Evolutionary conservation across 2,113 vertebrate genomes (phyloP), one percentile per base, ranked within the genome.

Genomic region (Vanacampus margaritifer): DNA sequence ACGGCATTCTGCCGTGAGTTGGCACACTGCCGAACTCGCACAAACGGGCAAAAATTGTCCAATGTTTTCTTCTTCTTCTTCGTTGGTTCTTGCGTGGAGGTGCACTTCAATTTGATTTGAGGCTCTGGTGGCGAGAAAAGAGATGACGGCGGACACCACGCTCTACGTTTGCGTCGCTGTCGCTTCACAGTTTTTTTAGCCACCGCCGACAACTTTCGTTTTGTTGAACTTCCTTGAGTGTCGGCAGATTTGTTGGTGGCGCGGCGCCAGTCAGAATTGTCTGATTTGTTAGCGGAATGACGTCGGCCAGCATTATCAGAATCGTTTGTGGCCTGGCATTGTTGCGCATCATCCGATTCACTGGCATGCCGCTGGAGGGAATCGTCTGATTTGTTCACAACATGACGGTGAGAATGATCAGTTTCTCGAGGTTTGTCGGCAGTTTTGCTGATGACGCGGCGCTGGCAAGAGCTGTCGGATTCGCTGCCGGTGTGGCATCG

Each of bases 101-200:
- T 1, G 45, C 83, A 90, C 74, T 85, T 90, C 0, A 92, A 86
- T n/a, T 79, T 72, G 76, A 93, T 89, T 51, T 92, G 89, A 0
- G 91, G 88, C 62, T 90, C 91, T 0, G 51, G 23, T 1, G 79
- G 80, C 6, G 78, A 17, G 64, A 92, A 92, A 39, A 73, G 43
- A 16, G 76, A 37, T 0, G 81, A 57, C 0, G 75, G 73, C 2
- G 48, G 48, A 51, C 21, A 51, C 48, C 48, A 51, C 48, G 79
- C 64, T 0, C 45, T 54, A 9, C 19, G 65, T 5, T 10, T 14
- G 16, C 59, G n/a, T n/a, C 73, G 56, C 28, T 79, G 86, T 2
- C 72, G 75, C 67, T 6, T 24, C 78, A 0, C 75, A 0, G 8
- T 50, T 0, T 1, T 61, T 36, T 7, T 45, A 6, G 11, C 45